Base-by-base conservation (phyloP, 2,113 vertebrate genomes). In the Myrmecophaga tridactyla region DNA sequence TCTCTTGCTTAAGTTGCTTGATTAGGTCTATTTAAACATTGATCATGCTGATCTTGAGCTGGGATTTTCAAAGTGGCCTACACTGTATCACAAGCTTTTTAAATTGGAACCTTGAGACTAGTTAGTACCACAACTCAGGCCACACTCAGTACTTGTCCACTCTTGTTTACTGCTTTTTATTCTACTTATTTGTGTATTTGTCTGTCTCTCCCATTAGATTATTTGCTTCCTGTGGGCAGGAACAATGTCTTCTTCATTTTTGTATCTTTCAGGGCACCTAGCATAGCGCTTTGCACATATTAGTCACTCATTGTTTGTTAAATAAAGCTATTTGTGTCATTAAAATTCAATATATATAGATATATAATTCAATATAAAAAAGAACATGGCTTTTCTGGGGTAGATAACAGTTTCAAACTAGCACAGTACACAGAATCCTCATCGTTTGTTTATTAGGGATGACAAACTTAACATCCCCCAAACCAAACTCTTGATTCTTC, bases 191-290 rank as follows among this genome's bases (percentile, higher is more conserved):
- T 96, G 87, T 95, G 88, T 97, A 75, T 91, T 63, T 97, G 96
- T 96, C 51, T 95, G 62, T 97, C 96, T 96, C 75, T 56, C 39
- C 51, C 69, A 96, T 75, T 96, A 97, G 96, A 97, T 94, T 97
- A 97, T 97, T 95, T 9, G 96, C 97, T 97, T 96, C 96, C 96
- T 81, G 95, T 96, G 97, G 97, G 97, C 97, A 97, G 96, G 96
- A 89, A 96, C 89, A 72, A 1, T 96, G 96, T 97, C 88, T 93
- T 97, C 88, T 93, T 91, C 91, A 96, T 93, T 85, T 96, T 90
- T 97, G 96, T 97, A 96, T 96, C 80, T 96, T 96, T 94, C 95
- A 96, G 76, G 86, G 95, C 78, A 86, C 51, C 93, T 97, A 96
- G 91, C 89, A 94, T 94, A 96, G 95, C 95, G 89, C 62, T 95